A percentile compares a stretch with the other conserved stretches of the same genome.
phyloP scores from a whole-genome alignment of 1,140 invertebrate genomes.

The Helicoverpa zea region DNA sequence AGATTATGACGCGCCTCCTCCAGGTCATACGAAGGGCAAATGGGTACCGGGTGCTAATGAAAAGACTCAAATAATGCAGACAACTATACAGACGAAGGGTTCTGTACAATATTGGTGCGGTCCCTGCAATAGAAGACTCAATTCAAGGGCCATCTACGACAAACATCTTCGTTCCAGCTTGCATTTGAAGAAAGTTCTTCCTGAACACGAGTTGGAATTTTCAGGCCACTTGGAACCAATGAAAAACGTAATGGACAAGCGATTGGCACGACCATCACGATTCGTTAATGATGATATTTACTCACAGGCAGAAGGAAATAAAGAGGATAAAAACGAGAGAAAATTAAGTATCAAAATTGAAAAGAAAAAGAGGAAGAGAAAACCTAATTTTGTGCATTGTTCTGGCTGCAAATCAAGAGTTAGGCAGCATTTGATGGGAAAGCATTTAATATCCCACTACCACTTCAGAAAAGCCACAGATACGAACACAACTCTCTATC shows the following conservation, averaged over 20 bases:
- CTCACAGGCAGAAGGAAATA: conserved; percentile 66
- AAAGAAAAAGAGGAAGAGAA: conserved; percentile 86
- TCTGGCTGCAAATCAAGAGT: conserved; percentile 91
- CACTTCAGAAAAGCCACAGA: conserved; percentile 91
- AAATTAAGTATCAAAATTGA: conserved; percentile 63
- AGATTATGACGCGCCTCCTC: conserved; percentile 87
- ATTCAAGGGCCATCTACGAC: conserved; percentile 91
- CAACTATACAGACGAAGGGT: conserved; percentile 82
- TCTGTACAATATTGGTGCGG: conserved; percentile 92
- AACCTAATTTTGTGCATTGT: conserved; percentile 88
- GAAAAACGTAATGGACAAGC: conserved; percentile 69
- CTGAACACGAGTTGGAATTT: conserved; percentile 89
- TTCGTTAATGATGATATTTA: conserved; percentile 74
- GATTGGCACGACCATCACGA: conserved; percentile 71
- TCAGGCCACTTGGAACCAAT: conserved; percentile 79
- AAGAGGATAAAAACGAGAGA: conserved; percentile 56
- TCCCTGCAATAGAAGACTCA: conserved; percentile 91
- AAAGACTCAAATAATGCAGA: conserved; percentile 86
- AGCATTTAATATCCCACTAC: conserved; percentile 94
- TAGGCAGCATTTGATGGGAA: conserved; percentile 90
- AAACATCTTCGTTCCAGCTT: conserved; percentile 91
- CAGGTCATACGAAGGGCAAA: conserved; percentile 91
- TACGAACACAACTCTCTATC: conserved; percentile 84
- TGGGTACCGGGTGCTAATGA: conserved; percentile 91
- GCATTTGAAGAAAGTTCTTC: conserved; percentile 90